Evolutionary conservation across 2,113 vertebrate species (phyloP), one percentile per base, ranked within the genome.

Genomic region (Siphamia tubifer): DNA sequence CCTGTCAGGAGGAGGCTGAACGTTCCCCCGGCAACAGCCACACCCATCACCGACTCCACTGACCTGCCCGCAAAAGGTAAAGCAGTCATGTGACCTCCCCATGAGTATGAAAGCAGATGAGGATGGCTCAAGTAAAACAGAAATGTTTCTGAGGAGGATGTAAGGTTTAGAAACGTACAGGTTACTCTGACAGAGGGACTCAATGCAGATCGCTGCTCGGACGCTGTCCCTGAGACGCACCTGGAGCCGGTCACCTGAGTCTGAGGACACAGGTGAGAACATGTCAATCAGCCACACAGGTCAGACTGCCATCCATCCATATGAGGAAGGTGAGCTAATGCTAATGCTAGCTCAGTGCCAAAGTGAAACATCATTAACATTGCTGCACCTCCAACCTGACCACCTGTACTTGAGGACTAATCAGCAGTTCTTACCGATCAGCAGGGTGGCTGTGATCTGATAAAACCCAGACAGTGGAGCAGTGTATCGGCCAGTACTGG

Each of bases 161-260:
- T n/a, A n/a, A n/a, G n/a, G n/a, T n/a, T n/a, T 13, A 28, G n/a
- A 30, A 5, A 94, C 93, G 74, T 89, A 98, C 96, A 91, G 79
- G 53, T 96, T 92, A 25, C 66, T 90, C 62, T 93, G 94, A 77
- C 96, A 97, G 13, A 69, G 84, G 15, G 95, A 95, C 83, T 96
- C 91, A 53, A 97, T 91, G n/a, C 96, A 96, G 77, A 96, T 90
- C 8, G 94, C 93, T 9, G 93, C 90, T 24, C 83, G 92, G 55
- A 96, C 84, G 2, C 74, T 91, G 58, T 94, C 94, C 35, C 84
- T 74, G 3, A 88, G 64, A 1, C 91, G 82, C 0, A 42, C 34
- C n/a, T 82, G 87, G 2, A 81, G 63, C 32, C 84, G 74, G 49
- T 91, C 90, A 4, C 44, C 84, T 0, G 63, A 90, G 42, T 93